These are phyloP conservation scores for Sebastes jordani DNA, from an alignment of 2,797 vertebrate genomes.

Conservation along the genomic window DNA sequence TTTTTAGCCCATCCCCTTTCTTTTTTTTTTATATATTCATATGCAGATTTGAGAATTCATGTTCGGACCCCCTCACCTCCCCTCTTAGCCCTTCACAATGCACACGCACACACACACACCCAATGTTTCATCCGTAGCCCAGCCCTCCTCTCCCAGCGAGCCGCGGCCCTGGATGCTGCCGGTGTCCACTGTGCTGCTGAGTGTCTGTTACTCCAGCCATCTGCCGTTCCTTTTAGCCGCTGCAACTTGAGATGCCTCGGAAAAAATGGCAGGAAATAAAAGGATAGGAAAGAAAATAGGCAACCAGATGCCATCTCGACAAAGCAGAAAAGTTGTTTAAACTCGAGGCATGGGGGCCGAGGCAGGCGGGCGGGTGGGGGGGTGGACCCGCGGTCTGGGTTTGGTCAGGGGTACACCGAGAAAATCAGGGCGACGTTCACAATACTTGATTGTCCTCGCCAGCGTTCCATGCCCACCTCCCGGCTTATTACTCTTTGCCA, in stretches of 20 bases:
- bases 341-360: slow-evolving; percentile 61
- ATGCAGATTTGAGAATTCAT: slow-evolving; percentile 68
- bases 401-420: slow-evolving; percentile 42
- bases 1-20: slow-evolving; percentile 35
- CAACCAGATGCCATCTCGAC: slow-evolving; percentile 84
- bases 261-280: slow-evolving; percentile 79
- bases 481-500: slow-evolving; percentile 57
- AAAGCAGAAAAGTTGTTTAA: slow-evolving; percentile 85
- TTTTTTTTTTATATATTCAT: slow-evolving; percentile 64
- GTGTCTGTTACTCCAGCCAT: slow-evolving; percentile 86
- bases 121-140: slow-evolving; percentile 68
- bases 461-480: slow-evolving; percentile 44
- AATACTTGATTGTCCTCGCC: slow-evolving; percentile 57
- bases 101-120: slow-evolving; percentile 35
- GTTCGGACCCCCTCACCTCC: slow-evolving; percentile 17
- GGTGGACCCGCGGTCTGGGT: slow-evolving; percentile 3
- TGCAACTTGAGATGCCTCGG: slow-evolving; percentile 82
- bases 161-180: slow-evolving; percentile 71
- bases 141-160: slow-evolving; percentile 62
- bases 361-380: background rate
- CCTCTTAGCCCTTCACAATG: slow-evolving; percentile 53
- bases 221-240: slow-evolving; percentile 83
- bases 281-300: slow-evolving; percentile 83
- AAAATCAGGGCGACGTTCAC: slow-evolving; percentile 37
- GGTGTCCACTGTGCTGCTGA: slow-evolving; percentile 77